Evolutionary conservation across 2,113 vertebrate species (phyloP).

Genomic region (Paramormyrops kingsleyae): DNA sequence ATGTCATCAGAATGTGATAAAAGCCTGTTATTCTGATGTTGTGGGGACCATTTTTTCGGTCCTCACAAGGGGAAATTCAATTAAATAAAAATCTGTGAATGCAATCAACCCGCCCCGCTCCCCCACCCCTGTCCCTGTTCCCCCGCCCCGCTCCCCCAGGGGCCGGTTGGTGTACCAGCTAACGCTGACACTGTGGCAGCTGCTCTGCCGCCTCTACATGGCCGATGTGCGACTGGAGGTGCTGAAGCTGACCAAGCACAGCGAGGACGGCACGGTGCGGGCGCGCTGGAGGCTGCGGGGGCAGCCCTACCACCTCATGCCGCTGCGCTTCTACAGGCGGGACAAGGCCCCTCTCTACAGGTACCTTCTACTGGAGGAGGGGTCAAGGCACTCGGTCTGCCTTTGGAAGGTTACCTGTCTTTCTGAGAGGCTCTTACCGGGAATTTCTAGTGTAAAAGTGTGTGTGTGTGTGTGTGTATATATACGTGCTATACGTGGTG

Average conservation of each 20-base stretch:
- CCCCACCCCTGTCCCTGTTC: conserved; percentile 25
- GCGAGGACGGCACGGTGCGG: conserved; percentile 72
- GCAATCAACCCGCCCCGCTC: conserved; percentile 6
- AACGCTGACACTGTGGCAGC: conserved; percentile 60
- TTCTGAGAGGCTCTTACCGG: neutral
- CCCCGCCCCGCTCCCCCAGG: conserved; percentile 40
- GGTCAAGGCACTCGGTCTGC: neutral
- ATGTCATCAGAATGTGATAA: too few species aligned
- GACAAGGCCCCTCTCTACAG: conserved; percentile 73
- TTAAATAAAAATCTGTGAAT: too few species aligned
- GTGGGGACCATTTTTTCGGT: too few species aligned
- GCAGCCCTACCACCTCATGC: conserved; percentile 63
- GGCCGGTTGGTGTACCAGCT: conserved; percentile 61
- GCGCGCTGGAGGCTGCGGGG: conserved; percentile 78
- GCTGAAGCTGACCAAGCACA: conserved; percentile 76
- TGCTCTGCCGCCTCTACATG: conserved; percentile 71
- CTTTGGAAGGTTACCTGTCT: neutral
- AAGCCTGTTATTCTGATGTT: too few species aligned
- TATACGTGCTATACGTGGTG: too few species aligned
- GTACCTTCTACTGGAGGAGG: conserved; percentile 40
- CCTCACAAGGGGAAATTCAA: too few species aligned
- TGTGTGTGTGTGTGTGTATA: too few species aligned
- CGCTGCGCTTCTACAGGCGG: conserved; percentile 71
- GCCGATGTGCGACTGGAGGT: conserved; percentile 69
- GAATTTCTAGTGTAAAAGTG: neutral